Evolutionary conservation across 2,113 vertebrate species (phyloP), one percentile per base, ranked within the genome.

Genomic region (Hylia prasina): DNA sequence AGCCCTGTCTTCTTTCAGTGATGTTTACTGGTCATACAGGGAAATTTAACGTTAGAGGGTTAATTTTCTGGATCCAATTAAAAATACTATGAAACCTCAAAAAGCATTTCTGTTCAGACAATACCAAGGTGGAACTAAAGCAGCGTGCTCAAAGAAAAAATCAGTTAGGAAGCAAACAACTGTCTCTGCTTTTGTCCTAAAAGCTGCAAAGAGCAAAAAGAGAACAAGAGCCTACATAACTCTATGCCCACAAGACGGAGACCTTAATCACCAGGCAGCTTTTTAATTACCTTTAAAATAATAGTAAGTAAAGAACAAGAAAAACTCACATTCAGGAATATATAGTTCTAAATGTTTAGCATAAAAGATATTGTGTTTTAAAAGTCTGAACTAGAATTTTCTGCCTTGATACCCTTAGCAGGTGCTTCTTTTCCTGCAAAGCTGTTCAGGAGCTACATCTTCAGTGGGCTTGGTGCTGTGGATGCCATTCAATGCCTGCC

Each of bases 141-240:
- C 10, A 76, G 13, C 61, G 35, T 13, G 9, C 4, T 66, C 13
- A 24, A 35, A 87, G n/a, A 20, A 81, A 47, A 79, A 81, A 1
- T n/a, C 17, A 53, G 5, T 28, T 47, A 68, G 58, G 27, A 87
- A 54, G 18, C 5, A 68, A 83, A 57, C 15, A 60, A 30, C 5
- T 35, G 5, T 7, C 15, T 87, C 31, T 66, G 15, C 12, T 90
- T 31, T 83, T 71, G 15, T 39, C 7, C 10, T 56, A 42, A 65
- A 89, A 64, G 3, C 1, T 65, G 11, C 2, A 47, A 54, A 75
- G 17, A 56, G 4, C 5, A 17, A 56, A 79, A 95, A 73, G 14
- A 4, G 6, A 82, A 31, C 5, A 54, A 12, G 4, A 10, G 0
- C 5, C 11, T 33, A 28, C 6, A 3, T 24, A 84, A 37, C 0